These are phyloP conservation scores for Pristiophorus japonicus DNA, from an alignment of 2,113 vertebrate genomes.

Conservation along the genomic window DNA sequence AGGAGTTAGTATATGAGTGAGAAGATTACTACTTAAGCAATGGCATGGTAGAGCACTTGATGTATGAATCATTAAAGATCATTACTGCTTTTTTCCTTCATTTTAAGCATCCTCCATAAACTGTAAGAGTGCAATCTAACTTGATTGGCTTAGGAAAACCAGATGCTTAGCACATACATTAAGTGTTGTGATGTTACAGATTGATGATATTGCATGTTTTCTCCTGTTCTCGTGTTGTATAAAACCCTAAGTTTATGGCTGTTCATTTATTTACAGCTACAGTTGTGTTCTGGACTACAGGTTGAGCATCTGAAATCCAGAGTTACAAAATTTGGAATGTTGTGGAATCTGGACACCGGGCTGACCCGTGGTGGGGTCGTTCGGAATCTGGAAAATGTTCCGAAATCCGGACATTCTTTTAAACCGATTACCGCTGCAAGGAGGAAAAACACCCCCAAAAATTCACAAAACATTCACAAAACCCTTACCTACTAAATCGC, in stretches of 20 bases:
- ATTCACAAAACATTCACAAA: too few relatives aligned
- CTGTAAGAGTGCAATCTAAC: background rate
- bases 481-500: too few relatives aligned
- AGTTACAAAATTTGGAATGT: too few relatives aligned
- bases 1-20: background rate
- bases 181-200: background rate
- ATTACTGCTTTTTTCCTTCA: background rate
- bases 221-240: background rate
- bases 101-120: background rate
- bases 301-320: too few relatives aligned
- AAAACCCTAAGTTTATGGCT: background rate
- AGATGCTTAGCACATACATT: background rate
- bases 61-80: background rate
- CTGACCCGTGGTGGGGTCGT: too few relatives aligned
- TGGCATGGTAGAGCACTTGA: background rate
- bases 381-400: too few relatives aligned
- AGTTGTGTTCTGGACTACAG: background rate
- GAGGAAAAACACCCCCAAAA: too few relatives aligned
- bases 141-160: background rate
- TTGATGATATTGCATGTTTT: background rate
- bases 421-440: too few relatives aligned
- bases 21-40: background rate
- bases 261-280: too few relatives aligned
- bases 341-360: too few relatives aligned
- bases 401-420: too few relatives aligned